Evolutionary conservation across 2,888 invertebrate genomes (phyloP), one percentile per base, ranked within the genome.

Genomic region (Nomada fucata): DNA sequence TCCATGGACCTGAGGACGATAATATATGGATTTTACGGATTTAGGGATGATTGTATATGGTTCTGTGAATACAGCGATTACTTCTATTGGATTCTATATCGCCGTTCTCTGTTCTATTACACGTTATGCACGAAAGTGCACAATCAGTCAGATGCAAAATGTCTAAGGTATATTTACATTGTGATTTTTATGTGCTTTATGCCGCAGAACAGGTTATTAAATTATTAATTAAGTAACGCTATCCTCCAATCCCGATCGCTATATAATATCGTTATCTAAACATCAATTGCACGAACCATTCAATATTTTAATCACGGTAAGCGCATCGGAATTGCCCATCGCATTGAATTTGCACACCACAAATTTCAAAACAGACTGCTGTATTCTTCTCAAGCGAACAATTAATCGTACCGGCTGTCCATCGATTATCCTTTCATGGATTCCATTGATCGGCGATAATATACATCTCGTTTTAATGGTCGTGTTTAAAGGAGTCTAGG

Each of bases 401-500:
- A 53, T 65, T 59, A 63, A 57, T 42, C 53, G 57, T 67, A 53
- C 55, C 59, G 10, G 53, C 59, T 29, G 57, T 36, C 36, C 47
- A 63, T 63, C 26, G 53, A 64, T 67, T 67, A 50, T 47, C n/a
- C 26, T 60, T 47, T 59, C 44, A 53, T 47, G 15, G 36, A 26
- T 29, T 47, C 13, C 20, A 26, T 20, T 10, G 9, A 63, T 68
- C 11, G 36, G 11, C 42, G 13, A 55, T 61, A 36, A 36, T 7
- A 36, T 36, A 26, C 26, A 23, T 65, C 63, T n/a, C 73, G 29
- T 74, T 50, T 53, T 64, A 10, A 53, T 53, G 65, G 20, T 18
- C 26, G 55, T 65, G 60, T 72, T 55, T 75, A 82, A 88, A 78
- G 79, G 71, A 70, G 65, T 55, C 42, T 60, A 63, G 44, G 50